phyloP scores from a whole-genome alignment of 1,140 invertebrate species.

The Cydia splendana region DNA sequence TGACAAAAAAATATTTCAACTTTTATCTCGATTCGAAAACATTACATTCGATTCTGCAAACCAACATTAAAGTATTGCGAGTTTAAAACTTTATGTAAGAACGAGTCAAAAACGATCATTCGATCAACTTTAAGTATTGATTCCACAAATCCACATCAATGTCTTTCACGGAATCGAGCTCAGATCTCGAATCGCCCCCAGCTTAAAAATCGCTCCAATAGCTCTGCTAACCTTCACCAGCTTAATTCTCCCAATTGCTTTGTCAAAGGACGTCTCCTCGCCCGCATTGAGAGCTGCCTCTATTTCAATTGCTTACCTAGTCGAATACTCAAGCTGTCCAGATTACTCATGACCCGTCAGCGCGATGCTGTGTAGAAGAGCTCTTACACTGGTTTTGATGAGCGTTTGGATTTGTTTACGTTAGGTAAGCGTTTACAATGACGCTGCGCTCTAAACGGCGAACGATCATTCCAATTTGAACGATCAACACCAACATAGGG shows the following conservation, averaged over 20 bases:
- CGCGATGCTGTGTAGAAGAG: too few species aligned
- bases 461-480: background rate
- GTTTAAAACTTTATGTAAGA: too few species aligned
- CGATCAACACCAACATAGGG: background rate
- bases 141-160: background rate
- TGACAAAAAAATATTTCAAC: too few species aligned
- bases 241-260: background rate
- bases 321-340: background rate
- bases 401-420: background rate
- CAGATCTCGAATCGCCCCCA: background rate
- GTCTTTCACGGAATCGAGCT: background rate
- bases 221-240: background rate
- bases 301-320: background rate
- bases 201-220: background rate
- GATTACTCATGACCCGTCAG: background rate
- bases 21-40: too few species aligned
- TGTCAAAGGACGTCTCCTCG: background rate
- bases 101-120: too few species aligned
- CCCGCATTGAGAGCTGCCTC: slow-evolving; percentile 2
- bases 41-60: too few species aligned
- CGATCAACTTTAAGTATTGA: background rate
- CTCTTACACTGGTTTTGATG: background rate
- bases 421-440: background rate
- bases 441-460: background rate
- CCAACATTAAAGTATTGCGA: too few species aligned